Evolutionary conservation across 2,797 vertebrate species (phyloP), one percentile per base, ranked within the genome.

Genomic region (Phataginus tricuspis): DNA sequence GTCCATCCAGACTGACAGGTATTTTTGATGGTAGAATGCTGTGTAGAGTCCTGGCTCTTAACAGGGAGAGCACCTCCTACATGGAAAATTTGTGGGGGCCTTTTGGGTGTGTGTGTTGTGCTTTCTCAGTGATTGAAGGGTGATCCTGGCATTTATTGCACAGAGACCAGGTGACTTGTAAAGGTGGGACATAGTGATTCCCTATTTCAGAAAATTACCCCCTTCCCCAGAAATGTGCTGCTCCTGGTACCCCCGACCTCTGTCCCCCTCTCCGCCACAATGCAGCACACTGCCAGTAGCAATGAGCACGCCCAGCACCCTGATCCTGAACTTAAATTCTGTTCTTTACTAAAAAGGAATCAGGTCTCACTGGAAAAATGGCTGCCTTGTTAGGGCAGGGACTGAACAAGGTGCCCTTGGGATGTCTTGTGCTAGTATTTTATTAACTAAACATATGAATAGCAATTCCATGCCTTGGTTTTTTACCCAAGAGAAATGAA

Each of bases 1-100:
- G 8, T 53, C 23, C 31, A 14, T 0, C 3, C 15, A 1, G 74
- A 39, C 23, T 19, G 21, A 15, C 19, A 31, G n/a, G 1, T 64
- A 16, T 57, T 16, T 64, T 53, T 21, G 71, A 10, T 64, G 42
- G 59, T 6, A 61, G 42, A 23, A 77, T 64, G 86, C 34, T 29
- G n/a, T 53, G 5, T 39, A 23, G 45, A n/a, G 14, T 18, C 8
- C 29, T 68, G 63, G 25, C 14, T 90, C n/a, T 88, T 42, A 42
- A 25, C 14, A 57, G 37, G 71, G 42, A 4, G 4, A 49, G 42
- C 11, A 49, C 27, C 45, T 49, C 27, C 42, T 74, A 0, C 31
- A 55, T 1, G 7, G 64, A 45, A 49, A 80, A 59, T 9, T 3
- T 8, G 10, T 23, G 16, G 25, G 15, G 12, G 37, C 10, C 37